Conservation (phyloP, 2,797 vertebrate genomes). For the Enteromius radiatus region DNA sequence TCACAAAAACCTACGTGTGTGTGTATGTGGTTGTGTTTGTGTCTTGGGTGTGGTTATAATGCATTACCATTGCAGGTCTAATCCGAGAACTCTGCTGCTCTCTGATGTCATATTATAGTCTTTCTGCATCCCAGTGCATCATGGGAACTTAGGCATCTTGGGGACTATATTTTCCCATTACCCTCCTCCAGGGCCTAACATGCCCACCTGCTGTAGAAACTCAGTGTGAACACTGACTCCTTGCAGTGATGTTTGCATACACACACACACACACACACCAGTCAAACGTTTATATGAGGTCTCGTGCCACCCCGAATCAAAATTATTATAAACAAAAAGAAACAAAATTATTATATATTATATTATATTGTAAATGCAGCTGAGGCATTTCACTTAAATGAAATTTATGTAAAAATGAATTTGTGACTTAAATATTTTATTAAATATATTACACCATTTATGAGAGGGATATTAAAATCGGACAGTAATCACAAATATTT, state of each 20-base stretch:
- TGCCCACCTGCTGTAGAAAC: conserved; percentile 33
- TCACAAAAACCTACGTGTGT: too few species aligned
- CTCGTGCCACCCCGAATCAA: neutral
- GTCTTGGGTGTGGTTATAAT: conserved; percentile 10
- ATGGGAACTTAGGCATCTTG: conserved; percentile 44
- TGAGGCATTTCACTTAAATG: neutral
- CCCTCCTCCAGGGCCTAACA: neutral
- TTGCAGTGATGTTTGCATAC: neutral
- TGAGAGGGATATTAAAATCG: neutral
- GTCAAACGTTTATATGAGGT: neutral
- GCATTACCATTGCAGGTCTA: conserved; percentile 35
- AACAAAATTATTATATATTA: neutral
- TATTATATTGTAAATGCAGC: neutral
- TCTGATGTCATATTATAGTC: conserved; percentile 65
- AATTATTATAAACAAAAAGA: neutral
- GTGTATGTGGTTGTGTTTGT: conserved; percentile 1
- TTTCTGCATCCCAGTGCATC: conserved; percentile 48
- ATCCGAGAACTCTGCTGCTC: conserved; percentile 54
- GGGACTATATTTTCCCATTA: conserved; percentile 33
- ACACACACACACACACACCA: neutral
- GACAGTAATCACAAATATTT: too few species aligned
- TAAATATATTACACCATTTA: neutral
- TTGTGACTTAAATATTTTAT: neutral
- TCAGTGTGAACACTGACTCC: conserved; percentile 9
- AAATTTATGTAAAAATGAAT: too few species aligned